These are phyloP conservation scores for Corydoras maculifer DNA, from an alignment of 2,113 vertebrate genomes.

Conservation along the genomic window DNA sequence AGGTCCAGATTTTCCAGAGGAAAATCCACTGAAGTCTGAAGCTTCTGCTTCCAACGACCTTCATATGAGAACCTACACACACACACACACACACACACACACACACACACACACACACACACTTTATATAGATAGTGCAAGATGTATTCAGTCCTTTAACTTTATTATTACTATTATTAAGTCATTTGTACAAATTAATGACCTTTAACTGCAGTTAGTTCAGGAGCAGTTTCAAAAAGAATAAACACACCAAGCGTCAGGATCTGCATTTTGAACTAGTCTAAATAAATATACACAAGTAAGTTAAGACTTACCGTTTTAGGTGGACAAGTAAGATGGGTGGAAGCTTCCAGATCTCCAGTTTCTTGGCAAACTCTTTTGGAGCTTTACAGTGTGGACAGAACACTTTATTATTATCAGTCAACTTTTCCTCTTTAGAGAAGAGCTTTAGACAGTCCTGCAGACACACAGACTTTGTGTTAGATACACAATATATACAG, in stretches of 20 bases:
- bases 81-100: constrained; percentile 3
- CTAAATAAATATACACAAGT: too few species aligned
- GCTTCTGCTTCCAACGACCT: constrained; percentile 95
- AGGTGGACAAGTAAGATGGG: constrained; percentile 91
- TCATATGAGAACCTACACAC: constrained; percentile 87
- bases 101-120: neutral
- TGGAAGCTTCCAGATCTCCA: constrained; percentile 98
- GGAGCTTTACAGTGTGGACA: constrained; percentile 92
- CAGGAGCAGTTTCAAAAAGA: too few species aligned
- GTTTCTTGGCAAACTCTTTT: constrained; percentile 91
- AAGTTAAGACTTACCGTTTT: constrained; percentile 74
- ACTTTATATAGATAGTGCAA: neutral
- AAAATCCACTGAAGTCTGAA: constrained; percentile 92
- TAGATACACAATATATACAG: neutral
- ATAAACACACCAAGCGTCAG: too few species aligned
- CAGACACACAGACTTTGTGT: constrained; percentile 11
- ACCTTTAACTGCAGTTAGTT: too few species aligned
- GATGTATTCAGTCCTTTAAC: neutral
- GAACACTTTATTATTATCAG: constrained; percentile 92
- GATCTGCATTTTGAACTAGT: too few species aligned
- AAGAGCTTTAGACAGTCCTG: constrained; percentile 96
- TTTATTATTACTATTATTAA: too few species aligned
- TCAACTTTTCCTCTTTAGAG: constrained; percentile 94
- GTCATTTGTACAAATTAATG: too few species aligned
- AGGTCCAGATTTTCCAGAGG: constrained; percentile 88